Evolutionary conservation across 2,797 vertebrate genomes (phyloP).

Genomic region (Limosa lapponica): DNA sequence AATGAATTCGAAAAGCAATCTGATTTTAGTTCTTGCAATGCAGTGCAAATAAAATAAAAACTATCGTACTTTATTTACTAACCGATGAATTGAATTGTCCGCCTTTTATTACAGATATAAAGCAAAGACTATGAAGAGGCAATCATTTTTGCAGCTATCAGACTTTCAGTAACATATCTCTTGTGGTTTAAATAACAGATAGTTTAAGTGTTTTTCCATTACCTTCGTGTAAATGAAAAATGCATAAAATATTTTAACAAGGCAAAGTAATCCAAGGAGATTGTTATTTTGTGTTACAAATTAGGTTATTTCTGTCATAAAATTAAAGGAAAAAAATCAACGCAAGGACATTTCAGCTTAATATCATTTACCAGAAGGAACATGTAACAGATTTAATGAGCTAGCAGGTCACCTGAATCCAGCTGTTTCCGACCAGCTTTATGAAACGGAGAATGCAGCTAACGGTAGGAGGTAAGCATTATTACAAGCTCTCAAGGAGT

Average conservation of each 20-base stretch:
- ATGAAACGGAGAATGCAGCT: conserved; percentile 78
- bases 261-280: conserved; percentile 86
- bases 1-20: conserved; percentile 81
- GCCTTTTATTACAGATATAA: conserved; percentile 92
- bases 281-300: conserved; percentile 89
- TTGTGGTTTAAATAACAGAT: conserved; percentile 94
- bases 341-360: conserved; percentile 84
- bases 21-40: conserved; percentile 78
- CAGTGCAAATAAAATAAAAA: conserved; percentile 82
- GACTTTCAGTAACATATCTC: conserved; percentile 90
- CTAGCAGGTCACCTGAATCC: conserved; percentile 87
- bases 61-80: conserved; percentile 89
- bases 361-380: conserved; percentile 88
- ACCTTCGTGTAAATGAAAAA: conserved; percentile 88
- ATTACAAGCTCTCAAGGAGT: conserved; percentile 85
- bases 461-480: conserved; percentile 83
- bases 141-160: conserved; percentile 93
- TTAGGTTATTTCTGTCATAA: conserved; percentile 89
- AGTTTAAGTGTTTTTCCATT: conserved; percentile 89
- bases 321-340: conserved; percentile 85
- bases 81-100: conserved; percentile 94
- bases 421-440: conserved; percentile 87
- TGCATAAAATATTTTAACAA: conserved; percentile 90
- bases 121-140: conserved; percentile 93
- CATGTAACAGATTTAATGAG: conserved; percentile 88